phyloP scores from a whole-genome alignment of 1,140 invertebrate species.

The Euschistus heros region DNA sequence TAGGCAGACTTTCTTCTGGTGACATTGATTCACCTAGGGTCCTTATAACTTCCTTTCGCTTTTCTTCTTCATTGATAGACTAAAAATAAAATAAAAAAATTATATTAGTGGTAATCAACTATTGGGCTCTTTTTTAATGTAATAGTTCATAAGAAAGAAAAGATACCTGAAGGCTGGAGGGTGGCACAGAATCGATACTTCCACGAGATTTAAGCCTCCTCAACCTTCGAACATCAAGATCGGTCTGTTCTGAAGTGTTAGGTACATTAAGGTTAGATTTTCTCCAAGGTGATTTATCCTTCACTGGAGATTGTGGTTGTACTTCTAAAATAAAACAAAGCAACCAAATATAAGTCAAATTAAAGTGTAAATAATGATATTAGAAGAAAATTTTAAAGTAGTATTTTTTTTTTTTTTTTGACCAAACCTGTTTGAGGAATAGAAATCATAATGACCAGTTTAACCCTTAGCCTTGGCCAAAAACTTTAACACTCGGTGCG shows the following conservation, averaged over 20 bases:
- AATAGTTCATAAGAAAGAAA: no score
- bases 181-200: slow-evolving; percentile 37
- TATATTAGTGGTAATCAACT: neutral
- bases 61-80: slow-evolving; percentile 46
- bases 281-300: slow-evolving; percentile 65
- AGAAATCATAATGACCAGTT: neutral
- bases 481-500: no score
- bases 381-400: neutral
- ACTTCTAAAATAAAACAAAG: slow-evolving; percentile 44
- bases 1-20: slow-evolving; percentile 45
- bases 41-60: slow-evolving; percentile 40
- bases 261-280: slow-evolving; percentile 58
- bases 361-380: neutral
- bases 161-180: slow-evolving; percentile 39
- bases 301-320: slow-evolving; percentile 50
- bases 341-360: neutral
- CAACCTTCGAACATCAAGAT: slow-evolving; percentile 36
- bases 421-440: neutral
- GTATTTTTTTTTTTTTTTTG: no score
- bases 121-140: no score
- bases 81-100: slow-evolving; percentile 30
- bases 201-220: slow-evolving; percentile 39
- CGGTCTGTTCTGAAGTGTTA: slow-evolving; percentile 48
- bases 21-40: slow-evolving; percentile 37
- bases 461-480: neutral